phyloP scores from a whole-genome alignment of 2,797 vertebrate genomes.

The Takifugu ocellatus region DNA sequence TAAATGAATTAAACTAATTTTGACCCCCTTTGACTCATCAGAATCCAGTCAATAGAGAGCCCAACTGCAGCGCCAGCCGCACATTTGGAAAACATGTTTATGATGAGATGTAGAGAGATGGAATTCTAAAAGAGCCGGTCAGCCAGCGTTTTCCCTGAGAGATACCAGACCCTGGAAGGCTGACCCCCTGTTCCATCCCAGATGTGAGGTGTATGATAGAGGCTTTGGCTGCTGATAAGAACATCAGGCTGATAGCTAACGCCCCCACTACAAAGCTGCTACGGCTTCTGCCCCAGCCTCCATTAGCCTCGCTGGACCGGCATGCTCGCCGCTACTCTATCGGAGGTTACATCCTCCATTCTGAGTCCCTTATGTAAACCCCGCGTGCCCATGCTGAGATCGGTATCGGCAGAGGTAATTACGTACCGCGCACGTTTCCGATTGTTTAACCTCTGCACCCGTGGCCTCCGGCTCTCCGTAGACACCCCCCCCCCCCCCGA shows the following conservation, averaged over 20 bases:
- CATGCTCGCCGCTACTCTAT: constrained; percentile 39
- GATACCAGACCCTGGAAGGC: constrained; percentile 43
- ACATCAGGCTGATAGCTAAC: constrained; percentile 62
- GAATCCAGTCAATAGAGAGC: no score
- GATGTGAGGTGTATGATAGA: constrained; percentile 71
- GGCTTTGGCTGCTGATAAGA: constrained; percentile 66
- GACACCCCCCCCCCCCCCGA: constrained; percentile 18
- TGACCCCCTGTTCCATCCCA: constrained; percentile 62
- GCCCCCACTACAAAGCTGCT: constrained; percentile 51
- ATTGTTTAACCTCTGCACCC: constrained; percentile 74
- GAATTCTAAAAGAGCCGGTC: constrained; percentile 7
- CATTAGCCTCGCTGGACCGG: constrained; percentile 54
- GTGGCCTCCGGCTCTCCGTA: constrained; percentile 49
- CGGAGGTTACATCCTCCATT: constrained; percentile 63
- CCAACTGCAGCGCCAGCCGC: not conserved
- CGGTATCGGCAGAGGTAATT: constrained; percentile 65
- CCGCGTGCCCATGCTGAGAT: constrained; percentile 48
- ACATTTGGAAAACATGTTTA: not conserved
- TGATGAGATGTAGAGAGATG: not conserved
- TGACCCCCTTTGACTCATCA: not conserved
- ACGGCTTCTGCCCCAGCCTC: constrained; percentile 47
- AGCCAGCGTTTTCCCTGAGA: constrained; percentile 32
- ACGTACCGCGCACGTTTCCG: constrained; percentile 72
- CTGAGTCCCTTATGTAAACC: constrained; percentile 54
- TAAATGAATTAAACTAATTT: not conserved